Conservation (phyloP, 23 tunicate genomes). For the Halocynthia aurantium region DNA sequence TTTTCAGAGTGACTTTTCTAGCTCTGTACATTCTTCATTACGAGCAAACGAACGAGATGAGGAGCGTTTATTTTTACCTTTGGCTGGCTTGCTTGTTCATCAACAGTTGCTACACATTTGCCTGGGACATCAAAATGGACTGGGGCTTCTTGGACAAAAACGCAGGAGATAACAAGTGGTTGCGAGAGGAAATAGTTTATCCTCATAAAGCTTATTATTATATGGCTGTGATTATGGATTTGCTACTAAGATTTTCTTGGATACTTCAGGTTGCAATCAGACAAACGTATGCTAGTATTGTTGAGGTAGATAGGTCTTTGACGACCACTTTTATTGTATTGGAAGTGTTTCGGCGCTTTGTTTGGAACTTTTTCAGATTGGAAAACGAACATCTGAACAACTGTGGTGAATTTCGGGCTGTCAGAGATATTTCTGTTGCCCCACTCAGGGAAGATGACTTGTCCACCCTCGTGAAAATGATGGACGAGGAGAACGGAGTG, state of each 20-base stretch:
- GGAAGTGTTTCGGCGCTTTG: slow-evolving; percentile 85
- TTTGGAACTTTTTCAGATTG: slow-evolving; percentile 98
- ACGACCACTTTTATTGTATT: slow-evolving; percentile 24
- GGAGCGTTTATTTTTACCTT: slow-evolving; percentile 76
- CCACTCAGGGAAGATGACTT: slow-evolving; percentile 81
- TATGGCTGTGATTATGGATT: slow-evolving; percentile 63
- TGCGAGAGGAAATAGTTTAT: slow-evolving; percentile 88
- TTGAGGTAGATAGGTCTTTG: slow-evolving; percentile 3
- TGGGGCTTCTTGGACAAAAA: slow-evolving; percentile 95
- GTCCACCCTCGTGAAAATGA: slow-evolving; percentile 52
- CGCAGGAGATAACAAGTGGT: slow-evolving; percentile 83
- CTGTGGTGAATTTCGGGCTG: slow-evolving; percentile 99
- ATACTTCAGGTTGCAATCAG: slow-evolving; percentile 31
- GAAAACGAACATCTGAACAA: slow-evolving; percentile 99
- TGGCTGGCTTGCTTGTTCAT: slow-evolving; percentile 73
- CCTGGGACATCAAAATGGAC: slow-evolving; percentile 99
- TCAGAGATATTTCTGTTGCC: slow-evolving; percentile 91
- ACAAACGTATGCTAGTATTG: slow-evolving; percentile 18
- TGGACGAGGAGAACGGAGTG: slow-evolving; percentile 74
- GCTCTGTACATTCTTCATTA: slow-evolving; percentile 54
- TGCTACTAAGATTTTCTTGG: slow-evolving; percentile 81
- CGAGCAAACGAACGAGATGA: slow-evolving; percentile 34
- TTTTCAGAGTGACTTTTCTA: slow-evolving; percentile 60
- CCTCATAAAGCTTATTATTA: slow-evolving; percentile 72
- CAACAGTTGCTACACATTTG: slow-evolving; percentile 80